Base-by-base conservation (phyloP, 2,113 vertebrate genomes). In the Ameiurus melas region DNA sequence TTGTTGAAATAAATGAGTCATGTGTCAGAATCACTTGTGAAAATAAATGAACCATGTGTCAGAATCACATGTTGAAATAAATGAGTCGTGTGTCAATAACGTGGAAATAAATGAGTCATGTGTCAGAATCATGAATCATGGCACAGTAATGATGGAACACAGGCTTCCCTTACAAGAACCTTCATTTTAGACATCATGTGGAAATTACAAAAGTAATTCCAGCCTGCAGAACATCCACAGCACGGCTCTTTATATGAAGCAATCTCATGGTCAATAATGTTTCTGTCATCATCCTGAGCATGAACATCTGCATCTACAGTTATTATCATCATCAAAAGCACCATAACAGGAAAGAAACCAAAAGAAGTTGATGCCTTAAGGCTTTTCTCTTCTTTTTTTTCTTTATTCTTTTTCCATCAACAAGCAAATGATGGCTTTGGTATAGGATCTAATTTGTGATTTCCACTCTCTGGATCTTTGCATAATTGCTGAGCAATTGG, bases 381-480 rank as follows among this genome's bases (percentile, higher is more conserved):
- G 51, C 13, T 71, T 68, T 51, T 55, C 57, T 7, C 17, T 25
- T 39, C 8, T 51, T 8, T 33, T 33, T 10, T 53, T 70, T 25
- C 9, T 30, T 9, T 33, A 25, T 12, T 53, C 55, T 25, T 33
- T 36, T 10, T 66, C 10, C 66, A 84, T 33, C 57, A 62, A 71
- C 62, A 71, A 85, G 70, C 8, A 75, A 75, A 85, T 75, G 20
- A 85, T 75, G 22, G 22, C 66, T 85, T 85, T 75, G 53, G 68
- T 75, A 17, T 27, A 85, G 84, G 36, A 75, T 73, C 71, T 64
- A 91, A 91, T 87, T 89, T 20, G 64, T 86, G 86, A 92, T 92
- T 90, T 92, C 86, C 86, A 90, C 89, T 87, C 89, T 73, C 47
- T 25, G 43, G 81, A 71, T 84, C 91, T 93, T 88, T 91, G 91